Evolutionary conservation across 1,140 invertebrate species (phyloP), one percentile per base, ranked within the genome.

Genomic region (Campodea augens): DNA sequence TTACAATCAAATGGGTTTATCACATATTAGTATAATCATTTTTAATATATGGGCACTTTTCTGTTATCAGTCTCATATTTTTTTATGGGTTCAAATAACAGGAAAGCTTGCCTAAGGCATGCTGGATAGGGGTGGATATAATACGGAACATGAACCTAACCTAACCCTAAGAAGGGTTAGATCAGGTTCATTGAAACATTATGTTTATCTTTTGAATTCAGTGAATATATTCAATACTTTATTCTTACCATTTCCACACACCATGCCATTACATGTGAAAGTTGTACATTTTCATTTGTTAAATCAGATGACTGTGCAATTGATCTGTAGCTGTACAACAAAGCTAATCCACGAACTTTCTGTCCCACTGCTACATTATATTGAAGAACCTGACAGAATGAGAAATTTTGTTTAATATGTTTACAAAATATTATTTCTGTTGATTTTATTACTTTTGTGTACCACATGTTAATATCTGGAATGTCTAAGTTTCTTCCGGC

Each of bases 251-350:
- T 73, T 77, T 96, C 90, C 39, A 86, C 69, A 61, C 87, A 92
- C 91, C 90, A 97, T 45, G 87, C 90, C 54, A 96, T 66, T 48
- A 93, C 76, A 49, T 83, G 77, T 0, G 84, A 81, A 22, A 79
- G 56, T 54, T 77, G 72, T 25, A 90, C 60, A 53, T 85, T 84
- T 53, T 90, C 82, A 0, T 79, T 73, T 1, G 78, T 81, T 2
- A 80, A 57, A 40, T 72, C 50, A 25, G 53, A 43, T n/a, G 45
- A 32, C 10, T 51, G 29, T n/a, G 57, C 57, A 5, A 96, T 58
- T 58, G 77, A 71, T 58, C 76, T 80, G 56, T 85, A 93, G 0
- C 87, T 75, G 15, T 80, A 66, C 0, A 89, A 74, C 1, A 86
- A 72, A 0, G 83, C 70, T 40, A 93, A 61, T 1, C 82, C 89